Evolutionary conservation across 37 sponge, comb jelly and placozoan genomes (phyloP), one percentile per base, ranked within the genome.

Genomic region (Tethya wilhelma): DNA sequence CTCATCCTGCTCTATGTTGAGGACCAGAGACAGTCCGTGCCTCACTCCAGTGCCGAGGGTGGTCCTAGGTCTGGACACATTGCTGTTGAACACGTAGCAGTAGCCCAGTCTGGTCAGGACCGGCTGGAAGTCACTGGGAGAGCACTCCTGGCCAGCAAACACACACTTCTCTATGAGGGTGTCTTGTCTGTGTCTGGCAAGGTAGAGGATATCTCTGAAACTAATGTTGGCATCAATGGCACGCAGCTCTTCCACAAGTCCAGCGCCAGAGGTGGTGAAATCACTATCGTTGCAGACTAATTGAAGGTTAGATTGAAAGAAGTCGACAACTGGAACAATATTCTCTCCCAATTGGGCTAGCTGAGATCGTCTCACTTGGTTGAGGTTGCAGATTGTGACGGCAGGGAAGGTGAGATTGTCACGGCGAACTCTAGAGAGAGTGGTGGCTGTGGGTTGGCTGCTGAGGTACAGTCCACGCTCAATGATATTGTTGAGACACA

Each of bases 341-440:
- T 49, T 14, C 53, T 19, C 14, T 9, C 22, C 63, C 22, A 60
- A n/a, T n/a, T 26, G 9, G 25, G 26, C 7, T 12, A 60, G 22
- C 7, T n/a, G 7, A n/a, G 5, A 11, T 14, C 38, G 17, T 6
- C 59, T 69, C 19, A 56, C n/a, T 11, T 36, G 6, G 34, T 69
- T 80, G 59, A 80, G 42, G 71, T 80, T 80, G 31, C 81, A 80
- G 5, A 80, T 33, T 29, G 81, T 69, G 58, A 80, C 71, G 1
- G 81, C 71, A 37, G 81, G 81, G 38, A 80, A 80, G 1, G 25
- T 2, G 20, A 80, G 8, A 7, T n/a, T 20, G 25, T 38, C 4
- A 14, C 40, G 20, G 9, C 37, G 22, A 20, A 14, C 34, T 5
- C 19, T 55, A 56, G 59, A 38, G 19, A 80, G 30, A 23, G 81